Percentiles rank a stretch among this genome's conserved stretches.
Conservation (phyloP, 1,140 invertebrate species). For the Apis laboriosa region DNA sequence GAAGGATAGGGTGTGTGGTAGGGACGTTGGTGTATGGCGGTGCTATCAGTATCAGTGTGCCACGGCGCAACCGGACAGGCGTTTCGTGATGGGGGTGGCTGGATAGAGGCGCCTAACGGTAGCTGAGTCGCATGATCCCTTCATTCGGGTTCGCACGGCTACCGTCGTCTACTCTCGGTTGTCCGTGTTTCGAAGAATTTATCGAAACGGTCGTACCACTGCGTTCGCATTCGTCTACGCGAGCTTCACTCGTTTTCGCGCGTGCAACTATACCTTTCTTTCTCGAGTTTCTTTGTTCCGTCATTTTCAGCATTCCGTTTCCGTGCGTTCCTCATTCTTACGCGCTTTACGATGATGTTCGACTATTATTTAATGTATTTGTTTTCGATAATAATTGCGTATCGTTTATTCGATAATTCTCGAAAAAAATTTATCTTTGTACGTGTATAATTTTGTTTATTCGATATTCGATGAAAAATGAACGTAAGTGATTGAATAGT, state of each 20-base stretch:
- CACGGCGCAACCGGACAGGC: slow-evolving; percentile 51
- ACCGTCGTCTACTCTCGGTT: slow-evolving; percentile 53
- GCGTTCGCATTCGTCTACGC: slow-evolving; percentile 43
- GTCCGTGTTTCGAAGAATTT: slow-evolving; percentile 43
- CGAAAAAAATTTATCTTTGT: background rate
- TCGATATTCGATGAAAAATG: background rate
- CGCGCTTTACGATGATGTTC: slow-evolving; percentile 1
- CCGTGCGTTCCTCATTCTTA: background rate
- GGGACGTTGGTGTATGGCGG: background rate
- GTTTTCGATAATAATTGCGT: background rate
- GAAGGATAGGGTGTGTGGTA: background rate
- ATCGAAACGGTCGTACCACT: slow-evolving; percentile 43
- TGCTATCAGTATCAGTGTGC: slow-evolving; percentile 38
- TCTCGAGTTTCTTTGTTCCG: background rate
- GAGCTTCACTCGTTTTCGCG: slow-evolving; percentile 23
- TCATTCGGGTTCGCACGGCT: slow-evolving; percentile 60
- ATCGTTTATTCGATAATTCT: background rate
- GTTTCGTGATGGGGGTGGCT: slow-evolving; percentile 36
- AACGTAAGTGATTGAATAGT: background rate
- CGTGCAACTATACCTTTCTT: slow-evolving; percentile 11
- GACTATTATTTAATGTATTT: background rate
- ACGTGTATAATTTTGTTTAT: background rate
- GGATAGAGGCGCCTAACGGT: slow-evolving; percentile 44
- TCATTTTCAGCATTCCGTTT: background rate
- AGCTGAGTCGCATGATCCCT: slow-evolving; percentile 52